A percentile compares a stretch with the other conserved stretches of the same genome.
These are phyloP conservation scores for Periparus ater DNA, from an alignment of 2,797 vertebrate genomes.

Conservation along the genomic window DNA sequence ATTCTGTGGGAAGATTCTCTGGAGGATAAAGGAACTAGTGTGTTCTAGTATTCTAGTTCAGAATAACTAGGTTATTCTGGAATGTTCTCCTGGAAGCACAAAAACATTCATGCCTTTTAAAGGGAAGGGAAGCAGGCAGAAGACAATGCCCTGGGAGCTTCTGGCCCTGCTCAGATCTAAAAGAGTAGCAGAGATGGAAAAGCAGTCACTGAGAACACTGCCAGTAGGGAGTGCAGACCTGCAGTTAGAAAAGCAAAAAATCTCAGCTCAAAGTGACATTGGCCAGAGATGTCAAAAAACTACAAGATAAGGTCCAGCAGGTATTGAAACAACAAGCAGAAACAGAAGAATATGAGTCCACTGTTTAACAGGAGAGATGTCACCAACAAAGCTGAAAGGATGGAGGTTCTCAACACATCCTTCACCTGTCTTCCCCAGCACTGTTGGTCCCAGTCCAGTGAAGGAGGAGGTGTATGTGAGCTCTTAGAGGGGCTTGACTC, in stretches of 20 bases:
- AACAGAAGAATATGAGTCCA: rapidly evolving
- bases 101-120: neutral
- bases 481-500: neutral
- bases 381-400: neutral
- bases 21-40: neutral
- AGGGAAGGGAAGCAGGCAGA: neutral
- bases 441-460: neutral
- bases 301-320: neutral
- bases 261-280: neutral
- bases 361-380: neutral
- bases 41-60: neutral
- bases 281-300: neutral
- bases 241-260: neutral
- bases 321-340: neutral
- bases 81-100: neutral
- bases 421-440: neutral
- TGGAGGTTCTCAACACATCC: neutral
- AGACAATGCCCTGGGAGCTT: neutral
- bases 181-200: neutral
- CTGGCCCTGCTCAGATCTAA: neutral
- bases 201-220: neutral
- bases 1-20: neutral
- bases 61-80: neutral
- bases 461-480: neutral
- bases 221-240: neutral